Percentiles rank a stretch among this genome's conserved stretches.
Evolutionary conservation across 2,113 vertebrate genomes (phyloP).

Genomic region (Scomber scombrus): DNA sequence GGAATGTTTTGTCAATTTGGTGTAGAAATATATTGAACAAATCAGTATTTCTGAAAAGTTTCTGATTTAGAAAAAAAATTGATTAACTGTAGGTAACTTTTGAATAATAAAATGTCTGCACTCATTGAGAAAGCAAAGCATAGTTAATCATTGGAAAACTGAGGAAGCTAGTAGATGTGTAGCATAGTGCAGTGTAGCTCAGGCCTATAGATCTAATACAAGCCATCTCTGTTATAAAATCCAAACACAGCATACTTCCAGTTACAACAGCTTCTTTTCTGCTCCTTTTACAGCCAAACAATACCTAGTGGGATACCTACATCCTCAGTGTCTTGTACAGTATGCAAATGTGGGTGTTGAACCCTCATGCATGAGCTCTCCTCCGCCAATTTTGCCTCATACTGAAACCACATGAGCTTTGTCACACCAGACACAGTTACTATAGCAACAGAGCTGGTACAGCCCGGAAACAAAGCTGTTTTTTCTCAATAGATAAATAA

Average conservation of each 20-base stretch:
- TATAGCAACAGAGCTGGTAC: conserved; percentile 76
- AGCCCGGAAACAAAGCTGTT: conserved; percentile 69
- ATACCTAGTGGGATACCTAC: conserved; percentile 29
- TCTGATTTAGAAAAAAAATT: neutral
- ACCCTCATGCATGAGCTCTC: conserved; percentile 57
- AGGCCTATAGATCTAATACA: neutral
- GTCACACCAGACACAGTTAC: conserved; percentile 71
- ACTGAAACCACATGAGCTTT: conserved; percentile 71
- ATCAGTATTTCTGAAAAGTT: too few relatives aligned
- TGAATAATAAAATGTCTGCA: neutral
- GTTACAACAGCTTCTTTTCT: conserved; percentile 1
- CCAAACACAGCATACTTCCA: neutral
- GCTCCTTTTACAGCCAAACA: conserved; percentile 17
- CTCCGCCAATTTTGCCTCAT: conserved; percentile 45
- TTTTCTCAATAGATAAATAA: conserved; percentile 60
- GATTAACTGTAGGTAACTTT: neutral
- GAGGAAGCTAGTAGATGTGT: neutral
- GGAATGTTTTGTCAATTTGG: neutral
- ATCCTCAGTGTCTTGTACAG: conserved; percentile 33
- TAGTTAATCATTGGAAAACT: too few relatives aligned
- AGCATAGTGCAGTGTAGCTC: conserved; percentile 1
- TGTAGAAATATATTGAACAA: neutral
- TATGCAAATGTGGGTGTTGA: conserved; percentile 69
- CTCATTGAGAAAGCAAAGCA: too few relatives aligned
- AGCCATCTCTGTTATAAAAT: conserved; percentile 25